Evolutionary conservation across 1,140 invertebrate genomes (phyloP), one percentile per base, ranked within the genome.

Genomic region (Drosophila paulistorum): DNA sequence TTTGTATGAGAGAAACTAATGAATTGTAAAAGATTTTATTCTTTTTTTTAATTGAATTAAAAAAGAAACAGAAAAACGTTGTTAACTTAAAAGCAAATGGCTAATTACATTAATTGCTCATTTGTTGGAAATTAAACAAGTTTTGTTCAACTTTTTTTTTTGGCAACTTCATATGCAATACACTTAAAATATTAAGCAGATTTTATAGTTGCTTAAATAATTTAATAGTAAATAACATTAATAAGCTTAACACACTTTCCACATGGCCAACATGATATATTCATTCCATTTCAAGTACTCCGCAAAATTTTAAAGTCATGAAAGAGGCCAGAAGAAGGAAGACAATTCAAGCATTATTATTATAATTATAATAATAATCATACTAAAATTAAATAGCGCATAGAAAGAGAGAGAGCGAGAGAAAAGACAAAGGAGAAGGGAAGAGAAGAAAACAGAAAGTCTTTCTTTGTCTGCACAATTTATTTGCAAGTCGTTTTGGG

Each of bases 301-400:
- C 20, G 10, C 17, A 51, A 17, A 17, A 48, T 48, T 48, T 48
- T 6, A 48, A 48, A 48, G 14, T 17, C 45, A 48, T 48, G 45
- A 10, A 33, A 41, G n/a, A 23, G 20, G 11, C 41, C 20, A 10
- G 9, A 51, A 51, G 17, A 10, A 10, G 11, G 54, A 30, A 41
- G 35, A 68, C 59, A 39, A 39, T 62, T 42, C 42, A 57, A 72
- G 64, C 45, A 23, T 30, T 30, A 30, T 30, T 30, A 30, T 30
- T 30, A 51, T 9, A 51, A 51, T 51, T 51, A 23, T 23, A 51
- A 51, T 51, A 51, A 51, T 51, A 51, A 51, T 51, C 17, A 51
- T 51, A 51, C 45, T 51, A 23, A 51, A 51, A 51, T 51, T 23
- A 23, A 51, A 51, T 51, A 11, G 10, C 0, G 20, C 14, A 48